phyloP scores from a whole-genome alignment of 2,797 vertebrate species.

The Clarias laeviceps region DNA sequence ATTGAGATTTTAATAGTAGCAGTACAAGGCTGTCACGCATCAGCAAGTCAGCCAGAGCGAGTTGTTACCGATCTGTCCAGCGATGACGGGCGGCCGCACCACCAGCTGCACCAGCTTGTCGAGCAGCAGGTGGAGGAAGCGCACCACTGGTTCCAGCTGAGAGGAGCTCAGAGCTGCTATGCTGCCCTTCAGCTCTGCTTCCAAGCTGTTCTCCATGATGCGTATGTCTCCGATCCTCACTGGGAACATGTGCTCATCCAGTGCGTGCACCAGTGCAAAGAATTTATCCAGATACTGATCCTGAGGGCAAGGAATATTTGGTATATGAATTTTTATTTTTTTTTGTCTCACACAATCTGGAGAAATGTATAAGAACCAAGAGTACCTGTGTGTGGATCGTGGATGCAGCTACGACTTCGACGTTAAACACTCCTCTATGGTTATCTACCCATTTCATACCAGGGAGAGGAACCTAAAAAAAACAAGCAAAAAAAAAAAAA shows the following conservation, averaged over 20 bases:
- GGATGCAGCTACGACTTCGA: conserved; percentile 92
- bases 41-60: not conserved
- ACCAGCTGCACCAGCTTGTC: conserved; percentile 97
- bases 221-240: conserved; percentile 97
- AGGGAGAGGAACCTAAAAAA: conserved; percentile 90
- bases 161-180: conserved; percentile 92
- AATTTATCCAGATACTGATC: conserved; percentile 98
- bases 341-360: not conserved
- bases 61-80: conserved; percentile 92
- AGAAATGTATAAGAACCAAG: not conserved
- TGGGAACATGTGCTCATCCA: conserved; percentile 98
- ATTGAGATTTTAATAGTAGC: not conserved
- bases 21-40: not conserved
- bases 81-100: conserved; percentile 94
- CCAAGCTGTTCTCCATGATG: conserved; percentile 98
- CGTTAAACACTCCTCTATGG: conserved; percentile 97
- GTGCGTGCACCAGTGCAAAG: conserved; percentile 95
- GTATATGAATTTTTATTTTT: not conserved
- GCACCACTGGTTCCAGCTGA: conserved; percentile 94
- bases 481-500: conserved; percentile 30
- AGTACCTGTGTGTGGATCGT: conserved; percentile 93
- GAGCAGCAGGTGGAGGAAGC: conserved; percentile 96
- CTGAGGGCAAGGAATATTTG: conserved; percentile 65
- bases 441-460: conserved; percentile 99
- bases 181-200: conserved; percentile 93